phyloP scores from a whole-genome alignment of 2,888 invertebrate species.

The Trichacis sp. region DNA sequence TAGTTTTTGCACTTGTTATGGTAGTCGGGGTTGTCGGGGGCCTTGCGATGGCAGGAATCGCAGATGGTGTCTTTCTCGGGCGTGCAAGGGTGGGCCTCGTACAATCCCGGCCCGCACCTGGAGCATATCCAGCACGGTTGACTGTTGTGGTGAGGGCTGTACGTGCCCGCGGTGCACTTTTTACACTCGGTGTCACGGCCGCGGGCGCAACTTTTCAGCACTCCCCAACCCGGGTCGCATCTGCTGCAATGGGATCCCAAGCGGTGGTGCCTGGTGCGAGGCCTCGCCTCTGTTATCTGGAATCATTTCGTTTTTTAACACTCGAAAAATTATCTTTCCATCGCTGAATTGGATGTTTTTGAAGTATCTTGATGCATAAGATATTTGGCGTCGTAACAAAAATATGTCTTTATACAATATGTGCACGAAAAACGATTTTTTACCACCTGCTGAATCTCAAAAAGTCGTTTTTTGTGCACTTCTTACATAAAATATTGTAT shows the following conservation, averaged over 20 bases:
- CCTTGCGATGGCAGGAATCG: constrained; percentile 65
- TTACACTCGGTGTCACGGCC: constrained; percentile 65
- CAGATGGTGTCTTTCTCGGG: constrained; percentile 65
- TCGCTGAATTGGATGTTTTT: too few relatives aligned
- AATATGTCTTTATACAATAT: too few relatives aligned
- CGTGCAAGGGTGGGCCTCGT: constrained; percentile 68
- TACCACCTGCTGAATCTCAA: too few relatives aligned
- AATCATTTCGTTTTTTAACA: constrained; percentile 34
- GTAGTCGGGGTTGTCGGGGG: constrained; percentile 57
- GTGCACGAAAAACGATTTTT: too few relatives aligned
- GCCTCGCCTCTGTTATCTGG: constrained; percentile 57
- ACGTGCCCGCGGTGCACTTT: constrained; percentile 62
- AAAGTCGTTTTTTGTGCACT: too few relatives aligned
- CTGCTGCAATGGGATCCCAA: constrained; percentile 64
- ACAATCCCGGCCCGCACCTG: constrained; percentile 67
- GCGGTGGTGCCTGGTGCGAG: constrained; percentile 62
- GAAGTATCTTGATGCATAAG: too few relatives aligned
- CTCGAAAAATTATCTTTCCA: too few relatives aligned
- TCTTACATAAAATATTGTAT: too few relatives aligned
- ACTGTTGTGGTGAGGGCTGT: constrained; percentile 67
- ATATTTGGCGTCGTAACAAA: too few relatives aligned
- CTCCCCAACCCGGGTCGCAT: constrained; percentile 68
- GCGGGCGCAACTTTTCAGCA: constrained; percentile 56
- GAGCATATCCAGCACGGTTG: constrained; percentile 69
- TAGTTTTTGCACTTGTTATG: constrained; percentile 53